A percentile compares a stretch with the other conserved stretches of the same genome.
Conservation (phyloP, 2,113 vertebrate species). For the Picathartes gymnocephalus region DNA sequence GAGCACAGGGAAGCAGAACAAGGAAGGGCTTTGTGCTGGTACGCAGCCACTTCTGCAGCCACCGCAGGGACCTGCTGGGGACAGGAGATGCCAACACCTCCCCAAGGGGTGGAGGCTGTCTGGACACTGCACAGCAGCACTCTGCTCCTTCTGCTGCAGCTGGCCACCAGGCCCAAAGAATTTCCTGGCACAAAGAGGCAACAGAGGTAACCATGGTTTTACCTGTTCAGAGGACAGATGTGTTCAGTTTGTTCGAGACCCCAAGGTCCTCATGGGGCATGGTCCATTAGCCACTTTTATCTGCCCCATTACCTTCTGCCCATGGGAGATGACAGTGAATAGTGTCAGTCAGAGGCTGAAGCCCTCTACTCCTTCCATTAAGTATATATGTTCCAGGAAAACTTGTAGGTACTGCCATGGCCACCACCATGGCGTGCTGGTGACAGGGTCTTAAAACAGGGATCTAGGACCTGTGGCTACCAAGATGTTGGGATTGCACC, state of each 20-base stretch:
- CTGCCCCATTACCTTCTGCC: not conserved
- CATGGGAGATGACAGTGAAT: not conserved
- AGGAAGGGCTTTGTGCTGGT: not conserved
- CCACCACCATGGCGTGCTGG: rapidly evolving
- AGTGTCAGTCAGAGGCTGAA: not conserved
- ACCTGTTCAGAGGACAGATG: not conserved
- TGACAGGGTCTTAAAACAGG: not conserved
- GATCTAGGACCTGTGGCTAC: not conserved
- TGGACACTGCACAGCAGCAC: rapidly evolving
- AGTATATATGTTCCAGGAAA: not conserved
- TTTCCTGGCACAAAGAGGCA: not conserved
- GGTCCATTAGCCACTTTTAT: not conserved
- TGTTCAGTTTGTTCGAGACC: not conserved
- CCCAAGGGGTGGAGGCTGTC: rapidly evolving
- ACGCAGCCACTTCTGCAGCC: not conserved
- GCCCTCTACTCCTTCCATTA: not conserved
- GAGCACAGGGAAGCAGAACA: slow-evolving; percentile 1
- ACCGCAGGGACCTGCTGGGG: not conserved
- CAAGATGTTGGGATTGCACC: not conserved
- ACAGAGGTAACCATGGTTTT: rapidly evolving
- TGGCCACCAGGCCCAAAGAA: not conserved
- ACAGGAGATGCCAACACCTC: not conserved
- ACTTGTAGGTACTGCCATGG: not conserved
- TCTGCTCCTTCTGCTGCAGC: not conserved
- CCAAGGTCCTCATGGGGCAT: not conserved